A percentile compares a stretch with the other conserved stretches of the same genome.
phyloP scores from a whole-genome alignment of 2,113 vertebrate genomes.

The Scytalopus superciliaris region DNA sequence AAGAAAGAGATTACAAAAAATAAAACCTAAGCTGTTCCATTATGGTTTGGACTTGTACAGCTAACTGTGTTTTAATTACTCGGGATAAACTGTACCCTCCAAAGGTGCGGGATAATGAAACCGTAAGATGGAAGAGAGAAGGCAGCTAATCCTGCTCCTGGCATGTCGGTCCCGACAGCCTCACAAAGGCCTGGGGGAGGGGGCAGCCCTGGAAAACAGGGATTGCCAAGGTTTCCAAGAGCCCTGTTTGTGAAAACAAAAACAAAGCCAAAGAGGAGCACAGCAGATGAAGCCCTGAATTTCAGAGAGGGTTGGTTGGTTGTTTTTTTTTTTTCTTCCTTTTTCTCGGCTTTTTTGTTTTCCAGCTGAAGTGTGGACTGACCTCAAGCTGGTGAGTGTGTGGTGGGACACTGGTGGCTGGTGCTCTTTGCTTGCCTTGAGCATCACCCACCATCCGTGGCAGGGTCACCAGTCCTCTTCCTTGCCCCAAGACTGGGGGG shows the following conservation, averaged over 20 bases:
- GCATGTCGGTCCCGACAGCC: constrained; percentile 21
- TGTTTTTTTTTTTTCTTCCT: too few relatives aligned
- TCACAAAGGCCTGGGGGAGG: constrained; percentile 52
- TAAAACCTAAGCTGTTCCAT: constrained; percentile 25
- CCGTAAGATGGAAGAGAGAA: constrained; percentile 49
- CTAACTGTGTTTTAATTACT: constrained; percentile 60
- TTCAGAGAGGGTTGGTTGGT: background rate
- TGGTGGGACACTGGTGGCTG: background rate
- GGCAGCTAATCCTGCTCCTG: constrained; percentile 60
- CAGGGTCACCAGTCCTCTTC: background rate
- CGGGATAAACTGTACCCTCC: constrained; percentile 54
- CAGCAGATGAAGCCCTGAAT: background rate
- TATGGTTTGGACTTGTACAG: background rate
- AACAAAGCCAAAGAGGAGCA: constrained; percentile 19
- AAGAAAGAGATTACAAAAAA: constrained; percentile 24
- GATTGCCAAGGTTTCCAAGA: constrained; percentile 63
- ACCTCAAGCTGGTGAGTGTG: background rate
- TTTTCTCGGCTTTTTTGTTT: background rate
- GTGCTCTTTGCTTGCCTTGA: background rate
- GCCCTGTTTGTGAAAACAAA: constrained; percentile 45
- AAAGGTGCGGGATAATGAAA: constrained; percentile 50
- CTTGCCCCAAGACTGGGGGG: background rate
- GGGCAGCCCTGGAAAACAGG: background rate
- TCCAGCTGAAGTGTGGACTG: background rate
- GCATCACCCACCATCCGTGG: background rate